These are phyloP conservation scores for Zaprionus africanus DNA, from an alignment of 1,140 invertebrate genomes.

Conservation along the genomic window DNA sequence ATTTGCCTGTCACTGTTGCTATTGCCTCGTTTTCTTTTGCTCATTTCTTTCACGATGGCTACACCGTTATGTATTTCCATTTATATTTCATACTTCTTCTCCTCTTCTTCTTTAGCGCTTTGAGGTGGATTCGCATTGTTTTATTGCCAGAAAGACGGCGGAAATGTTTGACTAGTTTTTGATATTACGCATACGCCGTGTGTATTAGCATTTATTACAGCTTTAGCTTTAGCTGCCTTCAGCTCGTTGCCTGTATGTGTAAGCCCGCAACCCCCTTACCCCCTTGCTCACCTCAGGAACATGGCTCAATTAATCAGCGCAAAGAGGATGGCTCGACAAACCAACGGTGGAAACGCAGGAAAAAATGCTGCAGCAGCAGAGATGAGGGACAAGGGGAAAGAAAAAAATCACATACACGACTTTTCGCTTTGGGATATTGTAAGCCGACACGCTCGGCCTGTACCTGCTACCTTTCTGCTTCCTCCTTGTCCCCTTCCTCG, in stretches of 20 bases:
- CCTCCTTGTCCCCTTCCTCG: too few species aligned
- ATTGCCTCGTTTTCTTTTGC: neutral
- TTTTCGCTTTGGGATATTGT: slow-evolving; percentile 83
- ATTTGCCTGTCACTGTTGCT: slow-evolving; percentile 48
- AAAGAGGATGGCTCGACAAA: slow-evolving; percentile 38
- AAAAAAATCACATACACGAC: slow-evolving; percentile 71
- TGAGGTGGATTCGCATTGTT: slow-evolving; percentile 33
- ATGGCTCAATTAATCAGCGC: slow-evolving; percentile 81
- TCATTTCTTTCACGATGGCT: slow-evolving; percentile 10
- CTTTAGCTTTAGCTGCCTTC: neutral
- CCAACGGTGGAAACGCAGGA: slow-evolving; percentile 15
- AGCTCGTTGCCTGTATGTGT: neutral
- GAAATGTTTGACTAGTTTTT: slow-evolving; percentile 31
- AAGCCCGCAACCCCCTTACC: neutral
- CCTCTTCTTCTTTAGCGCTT: slow-evolving; percentile 2
- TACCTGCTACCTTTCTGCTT: neutral
- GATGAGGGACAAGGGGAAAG: neutral
- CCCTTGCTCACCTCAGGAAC: slow-evolving; percentile 19
- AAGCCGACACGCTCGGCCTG: slow-evolving; percentile 51
- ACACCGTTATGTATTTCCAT: neutral
- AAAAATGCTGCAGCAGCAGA: slow-evolving; percentile 13
- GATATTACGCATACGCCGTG: slow-evolving; percentile 66
- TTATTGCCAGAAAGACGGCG: slow-evolving; percentile 18
- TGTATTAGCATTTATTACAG: slow-evolving; percentile 52
- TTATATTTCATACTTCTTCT: neutral